Evolutionary conservation across 2,113 vertebrate species (phyloP).

Genomic region (Sebastes schlegelii): DNA sequence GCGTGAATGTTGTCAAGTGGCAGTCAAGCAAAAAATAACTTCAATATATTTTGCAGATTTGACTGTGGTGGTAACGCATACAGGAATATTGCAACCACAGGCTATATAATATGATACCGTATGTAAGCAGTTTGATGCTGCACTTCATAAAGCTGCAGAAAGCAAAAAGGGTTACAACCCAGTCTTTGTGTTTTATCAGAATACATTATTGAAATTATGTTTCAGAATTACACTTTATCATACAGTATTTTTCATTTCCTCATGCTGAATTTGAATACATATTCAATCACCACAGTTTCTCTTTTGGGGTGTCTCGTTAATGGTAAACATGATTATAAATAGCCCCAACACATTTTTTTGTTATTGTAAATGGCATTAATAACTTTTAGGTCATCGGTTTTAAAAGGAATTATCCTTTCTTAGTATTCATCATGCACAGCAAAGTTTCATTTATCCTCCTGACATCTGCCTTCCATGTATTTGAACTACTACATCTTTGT

Average conservation of each 20-base stretch:
- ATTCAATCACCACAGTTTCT: neutral
- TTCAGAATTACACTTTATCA: neutral
- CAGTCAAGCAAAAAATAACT: neutral
- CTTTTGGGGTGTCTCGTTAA: neutral
- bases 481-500: neutral
- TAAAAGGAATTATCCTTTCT: neutral
- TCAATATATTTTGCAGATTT: neutral
- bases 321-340: neutral
- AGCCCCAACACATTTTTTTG: neutral
- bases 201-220: neutral
- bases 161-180: neutral
- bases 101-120: neutral
- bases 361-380: neutral
- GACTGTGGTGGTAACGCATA: neutral
- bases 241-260: neutral
- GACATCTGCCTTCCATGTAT: neutral
- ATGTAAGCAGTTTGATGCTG: neutral
- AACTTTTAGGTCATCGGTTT: slow-evolving; percentile 2
- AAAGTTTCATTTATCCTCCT: neutral
- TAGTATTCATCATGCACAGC: neutral
- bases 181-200: neutral
- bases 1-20: neutral
- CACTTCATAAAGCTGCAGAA: neutral
- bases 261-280: neutral
- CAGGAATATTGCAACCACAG: neutral